Percentiles rank a stretch among this genome's conserved stretches.
Conservation (phyloP, 92 coral and sea anemone species). For the Porites rus region DNA sequence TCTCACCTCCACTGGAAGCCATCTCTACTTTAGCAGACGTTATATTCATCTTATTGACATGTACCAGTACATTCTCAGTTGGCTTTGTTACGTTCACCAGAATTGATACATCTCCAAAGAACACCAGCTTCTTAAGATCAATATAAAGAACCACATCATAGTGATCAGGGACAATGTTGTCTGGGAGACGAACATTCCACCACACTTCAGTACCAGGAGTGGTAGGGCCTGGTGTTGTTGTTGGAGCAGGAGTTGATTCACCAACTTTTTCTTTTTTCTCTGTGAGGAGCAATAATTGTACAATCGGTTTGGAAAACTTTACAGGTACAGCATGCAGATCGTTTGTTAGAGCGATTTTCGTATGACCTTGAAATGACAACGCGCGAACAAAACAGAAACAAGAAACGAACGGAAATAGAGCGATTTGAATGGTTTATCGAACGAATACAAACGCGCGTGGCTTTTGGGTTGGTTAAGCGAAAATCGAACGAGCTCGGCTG, state of each 20-base stretch:
- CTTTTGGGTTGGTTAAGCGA: too few species aligned
- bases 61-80: conserved; percentile 82
- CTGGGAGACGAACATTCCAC: conserved; percentile 93
- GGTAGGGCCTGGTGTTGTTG: conserved; percentile 68
- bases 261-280: background rate
- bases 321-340: background rate
- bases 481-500: too few species aligned
- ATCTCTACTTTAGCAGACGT: conserved; percentile 58
- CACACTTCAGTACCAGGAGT: conserved; percentile 89
- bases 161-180: conserved; percentile 76
- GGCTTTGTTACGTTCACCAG: conserved; percentile 60
- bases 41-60: conserved; percentile 80
- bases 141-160: conserved; percentile 76
- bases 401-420: too few species aligned
- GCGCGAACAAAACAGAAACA: too few species aligned
- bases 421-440: too few species aligned
- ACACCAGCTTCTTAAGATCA: conserved; percentile 67
- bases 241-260: background rate
- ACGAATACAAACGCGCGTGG: too few species aligned
- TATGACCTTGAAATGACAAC: too few species aligned
- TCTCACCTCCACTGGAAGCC: conserved; percentile 50
- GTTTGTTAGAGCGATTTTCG: too few species aligned
- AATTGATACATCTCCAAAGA: conserved; percentile 75
- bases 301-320: background rate
- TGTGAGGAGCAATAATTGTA: background rate